phyloP scores from a whole-genome alignment of 2,113 vertebrate species.

The Sebastes fasciatus region DNA sequence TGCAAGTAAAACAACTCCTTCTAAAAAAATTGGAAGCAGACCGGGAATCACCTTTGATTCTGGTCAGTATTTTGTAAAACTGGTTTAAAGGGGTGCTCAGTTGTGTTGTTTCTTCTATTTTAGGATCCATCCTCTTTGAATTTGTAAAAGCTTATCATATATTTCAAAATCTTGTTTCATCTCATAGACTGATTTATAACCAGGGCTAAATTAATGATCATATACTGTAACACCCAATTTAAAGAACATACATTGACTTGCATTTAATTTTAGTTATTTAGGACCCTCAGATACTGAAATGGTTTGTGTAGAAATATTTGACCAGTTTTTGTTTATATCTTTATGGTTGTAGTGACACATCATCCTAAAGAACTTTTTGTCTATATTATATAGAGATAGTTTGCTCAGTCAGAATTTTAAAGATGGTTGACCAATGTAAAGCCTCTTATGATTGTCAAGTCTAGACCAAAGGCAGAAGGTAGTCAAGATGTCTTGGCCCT shows the following conservation, averaged over 20 bases:
- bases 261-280: not conserved
- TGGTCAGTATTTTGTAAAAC: too few species aligned
- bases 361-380: not conserved
- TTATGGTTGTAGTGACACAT: not conserved
- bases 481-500: not conserved
- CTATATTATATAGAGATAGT: not conserved
- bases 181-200: not conserved
- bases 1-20: not conserved
- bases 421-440: not conserved
- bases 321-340: not conserved
- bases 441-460: not conserved
- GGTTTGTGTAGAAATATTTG: not conserved
- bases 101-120: constrained; percentile 2
- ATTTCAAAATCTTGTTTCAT: not conserved
- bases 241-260: constrained; percentile 4
- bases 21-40: too few species aligned
- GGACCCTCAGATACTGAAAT: not conserved
- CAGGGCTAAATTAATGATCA: not conserved
- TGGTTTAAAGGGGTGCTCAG: not conserved
- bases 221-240: not conserved
- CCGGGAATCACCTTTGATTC: too few species aligned
- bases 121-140: not conserved
- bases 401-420: not conserved
- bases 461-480: not conserved
- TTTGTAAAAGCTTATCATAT: not conserved